Evolutionary conservation across 2,113 vertebrate species (phyloP).

Genomic region (Xiphophorus hellerii): DNA sequence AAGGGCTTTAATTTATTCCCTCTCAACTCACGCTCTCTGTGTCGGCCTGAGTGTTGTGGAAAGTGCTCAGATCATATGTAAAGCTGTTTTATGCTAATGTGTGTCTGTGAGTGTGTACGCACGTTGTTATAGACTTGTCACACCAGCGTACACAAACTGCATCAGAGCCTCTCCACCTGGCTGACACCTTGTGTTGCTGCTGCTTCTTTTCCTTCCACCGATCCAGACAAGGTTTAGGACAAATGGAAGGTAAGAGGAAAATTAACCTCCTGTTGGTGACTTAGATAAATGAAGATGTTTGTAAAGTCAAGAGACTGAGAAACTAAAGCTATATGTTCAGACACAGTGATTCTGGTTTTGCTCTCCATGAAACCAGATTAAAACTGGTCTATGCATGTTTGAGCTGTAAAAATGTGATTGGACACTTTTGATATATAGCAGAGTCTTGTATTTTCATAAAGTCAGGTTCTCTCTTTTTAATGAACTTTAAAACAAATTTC

Average conservation of each 20-base stretch:
- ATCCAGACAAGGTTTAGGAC: constrained; percentile 20
- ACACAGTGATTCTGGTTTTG: no score
- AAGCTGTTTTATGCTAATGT: constrained; percentile 75
- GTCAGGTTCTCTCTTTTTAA: no score
- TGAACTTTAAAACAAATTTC: no score
- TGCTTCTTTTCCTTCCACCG: constrained; percentile 21
- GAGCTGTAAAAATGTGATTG: no score
- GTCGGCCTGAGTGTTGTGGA: constrained; percentile 46
- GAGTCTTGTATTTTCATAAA: no score
- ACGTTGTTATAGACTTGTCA: constrained; percentile 48
- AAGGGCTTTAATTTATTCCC: constrained; percentile 57
- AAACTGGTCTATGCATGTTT: no score
- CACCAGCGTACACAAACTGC: constrained; percentile 57
- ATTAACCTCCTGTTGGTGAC: neutral
- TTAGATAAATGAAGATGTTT: neutral
- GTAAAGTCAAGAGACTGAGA: neutral
- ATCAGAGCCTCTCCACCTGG: constrained; percentile 59
- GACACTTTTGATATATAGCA: no score
- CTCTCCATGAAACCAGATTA: no score
- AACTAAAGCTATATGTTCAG: neutral
- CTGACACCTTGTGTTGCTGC: constrained; percentile 21
- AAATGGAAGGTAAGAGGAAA: neutral
- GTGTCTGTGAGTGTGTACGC: constrained; percentile 39
- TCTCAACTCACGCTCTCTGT: constrained; percentile 44
- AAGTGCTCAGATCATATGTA: constrained; percentile 69